Evolutionary conservation across 2,888 invertebrate genomes (phyloP).

Genomic region (Polydrusus cervinus): DNA sequence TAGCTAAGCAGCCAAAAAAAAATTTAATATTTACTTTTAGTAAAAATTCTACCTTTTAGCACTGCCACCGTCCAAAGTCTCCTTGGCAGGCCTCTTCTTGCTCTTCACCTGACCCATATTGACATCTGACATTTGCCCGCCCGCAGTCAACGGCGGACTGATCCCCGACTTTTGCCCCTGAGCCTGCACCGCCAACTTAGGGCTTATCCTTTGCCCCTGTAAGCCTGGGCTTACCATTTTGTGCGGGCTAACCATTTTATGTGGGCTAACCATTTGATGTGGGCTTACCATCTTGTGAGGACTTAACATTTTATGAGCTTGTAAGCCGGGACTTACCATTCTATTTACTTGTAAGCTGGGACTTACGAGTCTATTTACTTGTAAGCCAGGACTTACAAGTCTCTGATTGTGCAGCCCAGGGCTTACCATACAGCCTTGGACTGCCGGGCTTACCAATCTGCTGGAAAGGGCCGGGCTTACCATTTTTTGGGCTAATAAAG

Average conservation of each 20-base stretch:
- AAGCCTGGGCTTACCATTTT: slow-evolving; percentile 2
- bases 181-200: slow-evolving; percentile 37
- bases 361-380: slow-evolving; percentile 16
- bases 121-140: slow-evolving; percentile 58
- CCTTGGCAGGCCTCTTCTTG: slow-evolving; percentile 61
- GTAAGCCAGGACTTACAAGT: slow-evolving; percentile 33
- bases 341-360: slow-evolving; percentile 13
- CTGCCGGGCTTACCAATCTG: slow-evolving; percentile 40
- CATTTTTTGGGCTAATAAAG: slow-evolving; percentile 18
- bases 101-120: slow-evolving; percentile 61
- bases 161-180: slow-evolving; percentile 55
- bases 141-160: slow-evolving; percentile 40
- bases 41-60: slow-evolving; percentile 61
- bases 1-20: not conserved
- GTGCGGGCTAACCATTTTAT: slow-evolving; percentile 29
- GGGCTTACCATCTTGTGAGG: slow-evolving; percentile 30
- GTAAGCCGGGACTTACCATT: slow-evolving; percentile 25
- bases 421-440: slow-evolving; percentile 39
- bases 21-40: no score
- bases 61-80: slow-evolving; percentile 55
- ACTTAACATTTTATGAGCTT: slow-evolving; percentile 11
- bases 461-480: slow-evolving; percentile 17
- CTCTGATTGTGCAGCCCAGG: slow-evolving; percentile 34
- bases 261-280: slow-evolving; percentile 28
- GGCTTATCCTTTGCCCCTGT: slow-evolving; percentile 38